A percentile compares a stretch with the other conserved stretches of the same genome.
phyloP scores from a whole-genome alignment of 2,888 invertebrate species.

The Cancer borealis region DNA sequence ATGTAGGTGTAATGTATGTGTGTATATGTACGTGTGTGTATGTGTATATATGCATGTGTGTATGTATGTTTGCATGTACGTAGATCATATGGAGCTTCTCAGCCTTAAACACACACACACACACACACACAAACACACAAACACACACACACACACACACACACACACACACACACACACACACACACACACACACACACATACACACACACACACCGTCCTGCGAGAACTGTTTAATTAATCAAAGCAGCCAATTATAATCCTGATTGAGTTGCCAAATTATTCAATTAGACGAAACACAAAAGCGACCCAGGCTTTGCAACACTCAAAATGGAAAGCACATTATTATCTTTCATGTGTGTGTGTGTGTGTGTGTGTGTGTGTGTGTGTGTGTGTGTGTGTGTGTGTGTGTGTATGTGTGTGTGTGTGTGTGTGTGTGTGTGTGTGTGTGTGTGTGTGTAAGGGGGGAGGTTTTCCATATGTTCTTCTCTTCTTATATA shows the following conservation, averaged over 20 bases:
- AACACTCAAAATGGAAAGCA: neutral
- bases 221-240: neutral
- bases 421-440: neutral
- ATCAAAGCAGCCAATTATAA: constrained; percentile 33
- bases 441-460: neutral
- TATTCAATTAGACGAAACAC: constrained; percentile 14
- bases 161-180: constrained; percentile 40
- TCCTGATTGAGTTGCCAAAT: constrained; percentile 33
- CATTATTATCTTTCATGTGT: neutral
- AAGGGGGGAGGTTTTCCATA: neutral
- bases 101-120: neutral
- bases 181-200: constrained; percentile 40
- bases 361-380: neutral
- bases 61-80: neutral
- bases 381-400: constrained; percentile 2
- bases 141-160: neutral
- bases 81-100: neutral
- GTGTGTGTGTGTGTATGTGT: neutral
- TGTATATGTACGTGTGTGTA: neutral
- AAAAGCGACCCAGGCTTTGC: neutral
- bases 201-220: neutral
- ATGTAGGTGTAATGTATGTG: neutral
- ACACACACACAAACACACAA: constrained; percentile 25
- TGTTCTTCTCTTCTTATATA: too few relatives aligned
- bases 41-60: neutral